Percentiles rank a stretch among this genome's conserved stretches.
Conservation (phyloP, 2,797 vertebrate genomes). For the Artibeus lituratus region DNA sequence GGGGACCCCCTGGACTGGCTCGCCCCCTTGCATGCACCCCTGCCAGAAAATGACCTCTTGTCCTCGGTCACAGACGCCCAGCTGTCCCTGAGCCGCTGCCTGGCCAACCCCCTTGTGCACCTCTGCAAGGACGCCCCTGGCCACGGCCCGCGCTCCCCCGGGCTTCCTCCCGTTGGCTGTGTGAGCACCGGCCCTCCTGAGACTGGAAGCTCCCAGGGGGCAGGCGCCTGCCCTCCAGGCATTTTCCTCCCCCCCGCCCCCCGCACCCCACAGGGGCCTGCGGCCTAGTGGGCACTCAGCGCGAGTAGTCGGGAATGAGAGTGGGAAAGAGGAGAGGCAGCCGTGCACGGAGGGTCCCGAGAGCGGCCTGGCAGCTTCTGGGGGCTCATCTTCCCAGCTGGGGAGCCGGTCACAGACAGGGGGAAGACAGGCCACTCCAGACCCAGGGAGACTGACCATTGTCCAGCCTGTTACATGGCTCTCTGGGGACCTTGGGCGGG, state of each 20-base stretch:
- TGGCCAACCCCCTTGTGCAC: background rate
- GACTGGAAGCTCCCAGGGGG: background rate
- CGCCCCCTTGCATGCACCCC: background rate
- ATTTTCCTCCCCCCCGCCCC: background rate
- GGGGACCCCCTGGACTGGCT: background rate
- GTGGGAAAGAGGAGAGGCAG: background rate
- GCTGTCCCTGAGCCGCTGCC: background rate
- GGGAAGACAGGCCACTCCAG: background rate
- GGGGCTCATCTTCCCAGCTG: background rate
- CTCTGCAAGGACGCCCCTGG: background rate
- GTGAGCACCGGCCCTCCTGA: background rate
- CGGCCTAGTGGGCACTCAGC: background rate
- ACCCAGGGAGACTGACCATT: background rate
- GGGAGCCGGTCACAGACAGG: background rate
- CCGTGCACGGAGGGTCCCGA: fast-evolving
- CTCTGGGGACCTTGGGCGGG: no score
- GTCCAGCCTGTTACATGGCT: background rate
- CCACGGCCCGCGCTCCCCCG: background rate
- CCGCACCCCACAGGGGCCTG: background rate
- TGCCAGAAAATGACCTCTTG: background rate
- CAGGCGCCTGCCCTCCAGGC: background rate
- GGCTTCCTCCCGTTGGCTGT: background rate
- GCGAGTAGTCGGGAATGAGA: fast-evolving
- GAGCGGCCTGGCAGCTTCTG: background rate
- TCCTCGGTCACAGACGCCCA: background rate